These are phyloP conservation scores for Ptychadena robeensis DNA, from an alignment of 2,797 vertebrate species.

Conservation along the genomic window DNA sequence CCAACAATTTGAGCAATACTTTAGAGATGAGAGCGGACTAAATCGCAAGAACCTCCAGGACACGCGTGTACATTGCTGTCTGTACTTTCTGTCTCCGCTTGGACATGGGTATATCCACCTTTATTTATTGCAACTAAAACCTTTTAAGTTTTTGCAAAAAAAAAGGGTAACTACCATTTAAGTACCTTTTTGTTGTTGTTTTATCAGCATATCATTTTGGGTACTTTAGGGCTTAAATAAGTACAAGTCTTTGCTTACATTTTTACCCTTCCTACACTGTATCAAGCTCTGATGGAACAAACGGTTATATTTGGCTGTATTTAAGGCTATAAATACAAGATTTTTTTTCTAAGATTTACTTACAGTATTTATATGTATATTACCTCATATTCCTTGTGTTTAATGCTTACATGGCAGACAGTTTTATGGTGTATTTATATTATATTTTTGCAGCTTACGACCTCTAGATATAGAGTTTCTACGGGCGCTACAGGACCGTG, in stretches of 20 bases:
- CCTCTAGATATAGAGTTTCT: conserved; percentile 97
- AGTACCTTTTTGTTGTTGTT: too few species aligned
- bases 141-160: too few species aligned
- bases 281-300: too few species aligned
- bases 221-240: too few species aligned
- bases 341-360: too few species aligned
- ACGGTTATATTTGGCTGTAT: too few species aligned
- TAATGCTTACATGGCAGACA: not conserved
- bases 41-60: conserved; percentile 98
- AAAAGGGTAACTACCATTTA: too few species aligned
- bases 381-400: not conserved
- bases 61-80: conserved; percentile 96
- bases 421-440: not conserved
- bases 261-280: too few species aligned
- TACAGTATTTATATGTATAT: not conserved
- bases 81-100: conserved; percentile 96
- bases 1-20: conserved; percentile 98
- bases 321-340: too few species aligned
- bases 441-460: conserved; percentile 79
- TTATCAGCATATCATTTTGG: too few species aligned
- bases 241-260: too few species aligned
- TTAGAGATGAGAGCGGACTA: conserved; percentile 96
- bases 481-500: conserved; percentile 93
- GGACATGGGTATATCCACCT: conserved; percentile 85
- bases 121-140: not conserved